Base-by-base conservation (phyloP, 2,888 invertebrate genomes). In the Lasioglossum oenotherae region DNA sequence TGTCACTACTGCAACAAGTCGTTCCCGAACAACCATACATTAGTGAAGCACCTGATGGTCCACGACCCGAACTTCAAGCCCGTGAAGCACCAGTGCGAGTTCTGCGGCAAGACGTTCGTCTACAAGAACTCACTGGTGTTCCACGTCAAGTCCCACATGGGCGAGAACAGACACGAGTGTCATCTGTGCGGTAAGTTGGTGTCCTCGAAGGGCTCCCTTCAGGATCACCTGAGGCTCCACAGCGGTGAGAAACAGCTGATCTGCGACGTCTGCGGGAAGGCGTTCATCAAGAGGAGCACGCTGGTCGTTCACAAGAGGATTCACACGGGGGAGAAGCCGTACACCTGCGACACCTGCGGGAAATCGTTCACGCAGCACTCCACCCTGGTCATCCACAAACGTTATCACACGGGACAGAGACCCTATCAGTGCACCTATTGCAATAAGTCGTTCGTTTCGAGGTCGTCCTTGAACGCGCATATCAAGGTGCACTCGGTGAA, bases 301-400 rank as follows among this genome's bases (percentile, higher is more conserved):
- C 89, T 96, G 64, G 94, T 94, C 0, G 94, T 95, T 23, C 96
- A 96, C 86, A 93, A 94, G 81, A 92, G 95, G 41, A 95, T 94
- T 4, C 96, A 96, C 83, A 95, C 95, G 2, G 96, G 95, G 0
- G 95, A 95, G 81, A 95, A 95, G 75, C 95, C 95, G 0, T 96
- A 95, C 85, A 93, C 88, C 5, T 96, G 96, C 86, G 95, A 95
- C 12, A 93, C 93, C 0, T 96, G 96, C 85, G 94, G 93, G 4
- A 95, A 95, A 87, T 93, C 94, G 16, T 95, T 95, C 87, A 94
- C 95, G 0, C 95, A 96, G 83, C 93, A 93, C 38, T 95, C 95
- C 8, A 95, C 95, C 0, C 91, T 96, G 12, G 95, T 95, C 38
- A 95, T 95, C 84, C 96, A 96, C 89, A 94, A 94, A 80, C 92